These are phyloP conservation scores for Bettongia penicillata DNA, from an alignment of 2,113 vertebrate species.

Conservation along the genomic window DNA sequence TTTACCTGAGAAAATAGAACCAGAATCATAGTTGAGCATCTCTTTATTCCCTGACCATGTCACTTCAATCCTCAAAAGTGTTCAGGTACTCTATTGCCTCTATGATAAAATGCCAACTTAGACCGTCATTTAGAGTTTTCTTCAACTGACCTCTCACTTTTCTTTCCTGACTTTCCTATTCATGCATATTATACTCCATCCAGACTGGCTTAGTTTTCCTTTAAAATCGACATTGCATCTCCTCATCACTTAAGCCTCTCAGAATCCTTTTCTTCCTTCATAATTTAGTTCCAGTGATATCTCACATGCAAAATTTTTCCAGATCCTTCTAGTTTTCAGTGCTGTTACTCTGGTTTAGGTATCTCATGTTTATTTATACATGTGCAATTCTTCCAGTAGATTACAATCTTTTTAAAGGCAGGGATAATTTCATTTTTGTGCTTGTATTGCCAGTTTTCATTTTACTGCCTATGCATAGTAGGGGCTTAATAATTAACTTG, in stretches of 20 bases:
- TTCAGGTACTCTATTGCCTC: neutral
- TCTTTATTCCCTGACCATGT: neutral
- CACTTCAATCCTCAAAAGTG: neutral
- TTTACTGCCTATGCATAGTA: neutral
- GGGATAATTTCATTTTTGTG: neutral
- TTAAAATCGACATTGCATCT: neutral
- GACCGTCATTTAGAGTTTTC: neutral
- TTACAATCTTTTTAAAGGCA: neutral
- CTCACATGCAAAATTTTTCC: neutral
- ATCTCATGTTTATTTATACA: neutral
- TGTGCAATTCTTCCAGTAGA: neutral
- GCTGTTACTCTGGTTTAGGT: neutral
- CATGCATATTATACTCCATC: neutral
- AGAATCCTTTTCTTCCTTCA: neutral
- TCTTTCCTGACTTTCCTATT: neutral
- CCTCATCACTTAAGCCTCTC: neutral
- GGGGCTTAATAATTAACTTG: slow-evolving; percentile 13
- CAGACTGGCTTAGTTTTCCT: neutral
- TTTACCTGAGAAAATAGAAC: neutral
- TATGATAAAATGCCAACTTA: neutral
- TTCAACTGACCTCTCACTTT: neutral
- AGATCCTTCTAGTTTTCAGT: neutral
- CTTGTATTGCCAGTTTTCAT: neutral
- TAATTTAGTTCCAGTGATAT: neutral
- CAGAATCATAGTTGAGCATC: neutral